phyloP scores from a whole-genome alignment of 2,113 vertebrate species.

The Phalacrocorax brasilianus region DNA sequence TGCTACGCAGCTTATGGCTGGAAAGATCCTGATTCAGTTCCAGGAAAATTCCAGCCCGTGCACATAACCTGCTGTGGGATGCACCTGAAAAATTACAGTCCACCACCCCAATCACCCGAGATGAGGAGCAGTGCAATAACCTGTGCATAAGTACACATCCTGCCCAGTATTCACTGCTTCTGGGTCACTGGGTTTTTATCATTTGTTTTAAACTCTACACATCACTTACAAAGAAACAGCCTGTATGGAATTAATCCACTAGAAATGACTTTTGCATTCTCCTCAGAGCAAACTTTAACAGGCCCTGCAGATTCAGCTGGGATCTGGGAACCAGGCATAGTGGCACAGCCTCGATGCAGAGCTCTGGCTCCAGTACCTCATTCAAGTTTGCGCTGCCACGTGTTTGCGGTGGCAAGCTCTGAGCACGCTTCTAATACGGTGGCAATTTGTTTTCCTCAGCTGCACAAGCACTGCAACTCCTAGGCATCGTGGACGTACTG shows the following conservation, averaged over 20 bases:
- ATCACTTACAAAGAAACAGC: background rate
- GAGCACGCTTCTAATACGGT: background rate
- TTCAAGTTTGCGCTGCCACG: background rate
- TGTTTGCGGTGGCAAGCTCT: background rate
- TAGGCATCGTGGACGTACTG: background rate
- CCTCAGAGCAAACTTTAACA: background rate
- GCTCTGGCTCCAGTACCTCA: background rate
- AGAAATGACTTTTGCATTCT: background rate
- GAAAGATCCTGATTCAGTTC: background rate
- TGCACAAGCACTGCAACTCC: background rate
- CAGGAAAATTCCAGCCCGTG: background rate
- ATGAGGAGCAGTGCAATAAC: background rate
- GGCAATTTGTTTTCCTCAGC: background rate
- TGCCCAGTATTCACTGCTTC: background rate
- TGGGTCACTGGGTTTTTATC: background rate
- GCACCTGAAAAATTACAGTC: background rate
- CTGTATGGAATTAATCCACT: background rate
- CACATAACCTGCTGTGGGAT: background rate
- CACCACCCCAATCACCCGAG: background rate
- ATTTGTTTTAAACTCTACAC: background rate
- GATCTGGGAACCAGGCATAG: background rate
- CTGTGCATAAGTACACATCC: fast-evolving
- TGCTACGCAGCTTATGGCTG: background rate
- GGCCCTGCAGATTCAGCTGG: background rate
- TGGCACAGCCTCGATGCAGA: background rate